Evolutionary conservation across 2,113 vertebrate genomes (phyloP), one percentile per base, ranked within the genome.

Genomic region (Brachionichthys hirsutus): DNA sequence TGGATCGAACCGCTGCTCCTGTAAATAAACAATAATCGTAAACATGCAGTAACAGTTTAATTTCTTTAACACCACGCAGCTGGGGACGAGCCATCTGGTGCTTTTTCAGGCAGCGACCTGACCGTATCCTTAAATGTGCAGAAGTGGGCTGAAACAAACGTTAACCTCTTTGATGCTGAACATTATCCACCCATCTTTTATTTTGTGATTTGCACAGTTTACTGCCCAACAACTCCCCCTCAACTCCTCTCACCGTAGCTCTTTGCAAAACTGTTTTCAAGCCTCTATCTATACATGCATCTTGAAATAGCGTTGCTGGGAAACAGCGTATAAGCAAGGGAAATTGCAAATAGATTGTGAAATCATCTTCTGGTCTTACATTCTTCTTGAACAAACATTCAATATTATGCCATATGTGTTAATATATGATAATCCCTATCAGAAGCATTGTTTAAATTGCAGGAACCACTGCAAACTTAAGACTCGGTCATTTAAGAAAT

Each of bases 251-350:
- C 20, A 42, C 44, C 0, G 3, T 7, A 47, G 18, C 30, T 46
- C 14, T 62, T 16, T 50, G 50, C 38, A 16, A 66, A 65, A 54
- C 35, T 4, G 12, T 30, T 36, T 53, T 72, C 43, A 54, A 9
- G n/a, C 40, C n/a, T 18, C n/a, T 5, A 30, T 47, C 42, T 45
- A n/a, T 12, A 54, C 2, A 1, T 4, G 1, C 18, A 47, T 51
- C 40, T 22, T 51, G 17, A 65, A 61, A 50, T 55, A 45, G 30
- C 5, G n/a, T 63, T 70, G 68, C 68, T 52, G 34, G 53, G 68
- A 52, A 72, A 71, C 68, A 22, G 42, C 16, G 13, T 17, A 42
- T 47, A 41, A 3, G 38, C 36, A 12, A n/a, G 38, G 9, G 18
- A 3, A 17, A 62, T 7, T 17, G 19, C 34, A 30, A 22, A 70